Percentiles rank a stretch among this genome's conserved stretches.
phyloP scores from a whole-genome alignment of 1,140 invertebrate species.

The Manduca sexta region DNA sequence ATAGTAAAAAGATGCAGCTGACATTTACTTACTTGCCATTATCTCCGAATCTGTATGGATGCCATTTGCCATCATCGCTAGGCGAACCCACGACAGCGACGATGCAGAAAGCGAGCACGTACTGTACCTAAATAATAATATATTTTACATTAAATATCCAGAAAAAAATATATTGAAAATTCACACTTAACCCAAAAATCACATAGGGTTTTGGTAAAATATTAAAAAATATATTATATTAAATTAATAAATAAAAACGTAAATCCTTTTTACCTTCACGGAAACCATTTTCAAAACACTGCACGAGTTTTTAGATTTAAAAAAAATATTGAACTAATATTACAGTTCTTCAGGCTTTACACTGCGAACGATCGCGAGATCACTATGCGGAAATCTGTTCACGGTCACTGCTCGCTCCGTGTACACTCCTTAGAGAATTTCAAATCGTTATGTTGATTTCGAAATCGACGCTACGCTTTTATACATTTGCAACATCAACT shows the following conservation, averaged over 20 bases:
- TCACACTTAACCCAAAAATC: neutral
- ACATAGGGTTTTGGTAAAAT: neutral
- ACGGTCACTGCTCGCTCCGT: constrained; percentile 36
- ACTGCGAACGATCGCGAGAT: constrained; percentile 35
- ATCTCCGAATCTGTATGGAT: constrained; percentile 59
- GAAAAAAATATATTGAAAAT: neutral
- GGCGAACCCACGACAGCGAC: constrained; percentile 39
- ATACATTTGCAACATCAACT: constrained; percentile 69
- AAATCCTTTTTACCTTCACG: constrained; percentile 32
- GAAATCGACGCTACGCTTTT: constrained; percentile 69
- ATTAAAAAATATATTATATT: neutral
- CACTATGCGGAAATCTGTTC: constrained; percentile 57
- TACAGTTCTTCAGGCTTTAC: constrained; percentile 45
- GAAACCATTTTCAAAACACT: constrained; percentile 51
- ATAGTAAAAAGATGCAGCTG: constrained; percentile 17
- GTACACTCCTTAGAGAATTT: constrained; percentile 60
- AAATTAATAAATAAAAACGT: constrained; percentile 4
- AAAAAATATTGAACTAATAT: constrained; percentile 29
- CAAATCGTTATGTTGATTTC: constrained; percentile 70
- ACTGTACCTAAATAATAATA: constrained; percentile 36
- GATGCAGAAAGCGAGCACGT: constrained; percentile 43
- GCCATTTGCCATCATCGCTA: constrained; percentile 54
- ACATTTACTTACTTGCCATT: constrained; percentile 64
- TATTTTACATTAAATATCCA: neutral
- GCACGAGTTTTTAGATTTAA: constrained; percentile 16